Percentiles rank a stretch among this genome's conserved stretches.
Evolutionary conservation across 2,113 vertebrate species (phyloP).

Genomic region (Rousettus leschenaultii): DNA sequence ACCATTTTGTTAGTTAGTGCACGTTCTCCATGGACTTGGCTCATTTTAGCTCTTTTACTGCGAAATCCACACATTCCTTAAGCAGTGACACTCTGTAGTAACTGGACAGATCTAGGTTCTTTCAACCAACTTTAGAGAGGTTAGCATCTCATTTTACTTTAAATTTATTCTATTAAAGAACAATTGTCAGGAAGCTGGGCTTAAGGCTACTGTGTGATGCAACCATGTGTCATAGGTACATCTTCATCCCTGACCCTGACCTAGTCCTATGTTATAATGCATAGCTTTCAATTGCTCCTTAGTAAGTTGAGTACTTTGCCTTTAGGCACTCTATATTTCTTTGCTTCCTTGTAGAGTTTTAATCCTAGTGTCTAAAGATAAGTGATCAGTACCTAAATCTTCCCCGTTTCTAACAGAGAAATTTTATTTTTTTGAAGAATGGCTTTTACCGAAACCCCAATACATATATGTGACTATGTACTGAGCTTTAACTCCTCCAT

Average conservation of each 20-base stretch:
- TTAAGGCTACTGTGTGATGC: no score
- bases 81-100: neutral
- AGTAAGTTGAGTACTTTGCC: neutral
- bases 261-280: neutral
- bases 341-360: neutral
- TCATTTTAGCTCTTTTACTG: neutral
- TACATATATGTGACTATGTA: neutral
- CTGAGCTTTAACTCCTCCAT: constrained; percentile 13
- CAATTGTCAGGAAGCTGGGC: neutral
- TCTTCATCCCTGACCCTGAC: neutral
- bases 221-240: neutral
- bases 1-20: neutral
- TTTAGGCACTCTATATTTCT: neutral
- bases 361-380: neutral
- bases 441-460: neutral
- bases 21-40: neutral
- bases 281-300: neutral
- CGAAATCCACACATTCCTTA: neutral
- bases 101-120: neutral
- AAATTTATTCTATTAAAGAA: neutral
- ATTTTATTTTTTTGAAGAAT: neutral
- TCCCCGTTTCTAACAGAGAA: neutral
- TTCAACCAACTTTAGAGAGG: neutral
- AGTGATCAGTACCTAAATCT: neutral
- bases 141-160: neutral